phyloP scores from a whole-genome alignment of 1,140 invertebrate species.

The Euura lappo region DNA sequence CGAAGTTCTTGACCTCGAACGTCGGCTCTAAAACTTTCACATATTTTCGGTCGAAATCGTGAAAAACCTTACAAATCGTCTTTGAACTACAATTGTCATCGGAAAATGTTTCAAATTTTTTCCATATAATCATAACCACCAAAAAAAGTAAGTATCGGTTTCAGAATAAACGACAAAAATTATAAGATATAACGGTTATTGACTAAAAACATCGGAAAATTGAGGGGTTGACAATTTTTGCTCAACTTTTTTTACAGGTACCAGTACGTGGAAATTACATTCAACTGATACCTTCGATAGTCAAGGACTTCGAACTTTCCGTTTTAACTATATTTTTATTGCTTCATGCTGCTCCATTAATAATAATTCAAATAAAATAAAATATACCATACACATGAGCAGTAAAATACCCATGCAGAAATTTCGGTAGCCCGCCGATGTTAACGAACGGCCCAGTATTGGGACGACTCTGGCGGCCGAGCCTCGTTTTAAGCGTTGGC shows the following conservation, averaged over 20 bases:
- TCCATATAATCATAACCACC: not conserved
- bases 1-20: too few species aligned
- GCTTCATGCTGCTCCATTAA: not conserved
- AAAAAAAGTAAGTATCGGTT: not conserved
- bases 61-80: too few species aligned
- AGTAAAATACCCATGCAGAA: too few species aligned
- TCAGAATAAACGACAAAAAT: not conserved
- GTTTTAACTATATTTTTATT: not conserved
- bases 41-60: too few species aligned
- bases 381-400: not conserved
- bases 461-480: too few species aligned
- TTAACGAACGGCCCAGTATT: too few species aligned
- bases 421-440: too few species aligned
- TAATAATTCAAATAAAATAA: not conserved
- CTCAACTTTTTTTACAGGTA: not conserved
- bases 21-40: too few species aligned
- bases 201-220: not conserved
- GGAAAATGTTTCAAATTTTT: not conserved
- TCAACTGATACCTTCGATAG: conserved; percentile 2
- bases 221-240: not conserved
- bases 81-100: not conserved
- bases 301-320: not conserved
- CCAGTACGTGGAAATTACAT: not conserved
- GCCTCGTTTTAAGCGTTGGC: too few species aligned
- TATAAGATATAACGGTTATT: not conserved